Evolutionary conservation across 92 coral and sea anemone genomes (phyloP), one percentile per base, ranked within the genome.

Genomic region (Porites divaricata): DNA sequence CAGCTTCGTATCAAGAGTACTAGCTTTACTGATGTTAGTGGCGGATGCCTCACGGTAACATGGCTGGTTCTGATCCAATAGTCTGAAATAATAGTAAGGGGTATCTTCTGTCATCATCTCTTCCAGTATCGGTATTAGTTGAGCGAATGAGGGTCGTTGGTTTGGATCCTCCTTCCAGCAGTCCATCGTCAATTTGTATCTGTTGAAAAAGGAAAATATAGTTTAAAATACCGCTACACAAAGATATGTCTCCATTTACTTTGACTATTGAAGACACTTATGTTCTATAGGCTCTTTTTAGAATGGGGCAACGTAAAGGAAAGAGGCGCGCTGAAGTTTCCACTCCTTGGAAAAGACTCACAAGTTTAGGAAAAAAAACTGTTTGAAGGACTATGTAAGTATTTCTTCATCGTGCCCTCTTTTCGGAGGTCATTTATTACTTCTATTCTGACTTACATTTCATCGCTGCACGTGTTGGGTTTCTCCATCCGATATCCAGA

Each of bases 401-500:
- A 35, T 4, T 35, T 35, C 45, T 35, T 4, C 45, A 35, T 35
- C 7, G 45, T 35, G 0, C 45, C 45, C 45, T 35, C 45, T 4
- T 0, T 35, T 35, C 45, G 7, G 0, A 0, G 0, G 6, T 35
- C 45, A 3, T 4, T 35, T 35, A 35, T 35, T 35, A 35, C 4
- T 35, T 4, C 45, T 35, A 4, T 35, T 35, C 6, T 63, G 45
- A 79, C 83, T 79, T 67, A 79, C 83, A 79, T 66, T 41, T 67
- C 74, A 3, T 79, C 75, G 6, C 19, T 21, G 13, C 83, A 79
- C 65, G 59, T 79, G 59, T 15, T 12, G 2, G 83, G 83, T 45
- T 79, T 79, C 9, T 66, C 75, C 83, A 79, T 67, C 63, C 83
- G 83, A 54, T 79, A 66, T 66, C 83, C 83, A 4, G 65, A 22